Evolutionary conservation across 1,140 invertebrate genomes (phyloP), one percentile per base, ranked within the genome.

Genomic region (Pachypsylla venusta): DNA sequence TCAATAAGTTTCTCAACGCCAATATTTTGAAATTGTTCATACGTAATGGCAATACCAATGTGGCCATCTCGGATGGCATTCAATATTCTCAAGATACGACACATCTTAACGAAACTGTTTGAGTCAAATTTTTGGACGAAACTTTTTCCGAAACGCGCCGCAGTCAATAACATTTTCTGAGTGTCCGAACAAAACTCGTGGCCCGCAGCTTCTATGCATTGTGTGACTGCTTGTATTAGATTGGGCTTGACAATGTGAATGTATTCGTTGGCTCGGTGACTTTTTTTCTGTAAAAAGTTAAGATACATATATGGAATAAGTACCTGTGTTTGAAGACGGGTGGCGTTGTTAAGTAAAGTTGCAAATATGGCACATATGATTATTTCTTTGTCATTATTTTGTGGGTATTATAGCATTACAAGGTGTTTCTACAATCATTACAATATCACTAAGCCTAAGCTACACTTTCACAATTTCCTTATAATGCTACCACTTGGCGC

Each of bases 121-220:
- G 92, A 82, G 70, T 84, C 77, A 53, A 83, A 81, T 60, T 83
- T 81, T 12, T 79, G 76, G 22, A 92, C 77, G 68, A 96, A 97
- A 62, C 88, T 85, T 75, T 97, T 97, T 2, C 94, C 94, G 76
- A 94, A 96, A 65, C 93, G 85, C 0, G 93, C 92, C 28, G 93
- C 89, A 64, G 85, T 79, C 53, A 97, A 82, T 1, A 98, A 73
- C 73, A 86, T 82, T 71, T 94, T 96, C 73, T 97, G 93, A 27
- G 84, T 85, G 53, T 82, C 78, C 1, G 86, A 76, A 67, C 89
- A 80, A 74, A 91, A 93, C 71, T 97, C 91, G 70, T 88, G 85
- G 16, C 89, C 85, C 1, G 93, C 91, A 1, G 92, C 91, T 67
- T 90, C 81, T 28, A 97, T 87, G 70, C 94, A 98, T 67, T 94